Evolutionary conservation across 2,797 vertebrate genomes (phyloP).

Genomic region (Coilia nasus): DNA sequence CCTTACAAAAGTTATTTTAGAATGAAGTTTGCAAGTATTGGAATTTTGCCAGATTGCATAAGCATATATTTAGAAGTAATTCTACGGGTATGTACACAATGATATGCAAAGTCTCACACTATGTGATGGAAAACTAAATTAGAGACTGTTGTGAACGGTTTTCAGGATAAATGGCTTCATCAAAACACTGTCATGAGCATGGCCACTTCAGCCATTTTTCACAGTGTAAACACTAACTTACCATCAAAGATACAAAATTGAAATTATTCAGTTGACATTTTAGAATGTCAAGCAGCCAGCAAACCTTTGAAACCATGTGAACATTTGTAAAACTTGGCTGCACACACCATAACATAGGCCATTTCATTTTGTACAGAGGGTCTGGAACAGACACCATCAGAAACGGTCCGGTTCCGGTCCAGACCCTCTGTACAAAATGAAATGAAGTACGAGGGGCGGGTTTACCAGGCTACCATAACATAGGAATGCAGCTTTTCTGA

Average conservation of each 20-base stretch:
- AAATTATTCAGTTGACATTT: neutral
- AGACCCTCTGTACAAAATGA: too few relatives aligned
- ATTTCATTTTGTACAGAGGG: too few relatives aligned
- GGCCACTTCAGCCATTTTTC: neutral
- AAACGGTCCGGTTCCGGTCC: too few relatives aligned
- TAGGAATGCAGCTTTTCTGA: neutral
- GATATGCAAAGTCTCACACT: neutral
- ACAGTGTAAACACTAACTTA: neutral
- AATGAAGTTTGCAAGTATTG: neutral
- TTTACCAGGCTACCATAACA: too few relatives aligned
- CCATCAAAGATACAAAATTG: neutral
- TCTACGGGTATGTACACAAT: neutral
- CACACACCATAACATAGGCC: neutral
- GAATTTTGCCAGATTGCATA: too few relatives aligned
- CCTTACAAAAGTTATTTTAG: neutral
- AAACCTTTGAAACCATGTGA: neutral
- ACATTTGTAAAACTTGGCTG: neutral
- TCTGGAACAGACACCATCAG: too few relatives aligned
- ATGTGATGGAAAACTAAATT: neutral
- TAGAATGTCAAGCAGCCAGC: neutral
- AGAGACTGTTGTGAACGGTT: neutral
- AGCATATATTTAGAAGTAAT: too few relatives aligned
- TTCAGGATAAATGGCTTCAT: neutral
- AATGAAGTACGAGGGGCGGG: too few relatives aligned
- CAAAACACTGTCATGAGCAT: neutral